Base-by-base conservation (phyloP, 92 coral and sea anemone genomes). In the Diadumene lineata region DNA sequence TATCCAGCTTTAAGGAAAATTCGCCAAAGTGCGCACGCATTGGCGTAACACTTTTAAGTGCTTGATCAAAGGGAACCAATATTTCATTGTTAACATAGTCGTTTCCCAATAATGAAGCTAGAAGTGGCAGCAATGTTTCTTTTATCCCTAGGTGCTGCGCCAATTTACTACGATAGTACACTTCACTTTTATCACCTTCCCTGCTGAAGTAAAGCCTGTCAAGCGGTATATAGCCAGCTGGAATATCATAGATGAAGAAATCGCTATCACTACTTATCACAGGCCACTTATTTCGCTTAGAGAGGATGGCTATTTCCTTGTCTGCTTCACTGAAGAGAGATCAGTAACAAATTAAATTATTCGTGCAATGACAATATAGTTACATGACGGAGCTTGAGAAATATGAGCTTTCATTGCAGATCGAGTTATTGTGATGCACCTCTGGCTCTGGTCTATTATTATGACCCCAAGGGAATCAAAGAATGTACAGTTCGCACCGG, bases 41-140 rank as follows among this genome's bases (percentile, higher is more conserved):
- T 62, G 4, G 57, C 31, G 86, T 85, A 73, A 68, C 50, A 69
- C 77, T 79, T 46, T 70, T 60, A 23, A 91, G 73, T 33, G 79
- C 81, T n/a, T 31, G 56, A 11, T 81, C 50, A 70, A 90, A 93
- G 31, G 81, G 88, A 10, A 46, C 82, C 31, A 91, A 72, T 43
- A 81, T 60, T 4, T 72, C 65, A 1, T 19, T 27, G n/a, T 86
- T 81, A 19, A 94, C 74, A 50, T 84, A 94, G 60, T 94, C 98
- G 66, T 94, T 94, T 6, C 97, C 98, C 33, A 92, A 75, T 29
- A 92, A 72, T 23, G 98, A 94, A 56, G 96, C 98, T 9, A 88
- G 75, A 72, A 94, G 69, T 10, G 98, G 96, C 30, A 89, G 76
- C 44, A 92, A 69, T 3, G 43, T 69, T 18, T 61, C 62, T 19